These are phyloP conservation scores for Drosophila kikkawai DNA, from an alignment of 1,140 invertebrate species.

Conservation along the genomic window DNA sequence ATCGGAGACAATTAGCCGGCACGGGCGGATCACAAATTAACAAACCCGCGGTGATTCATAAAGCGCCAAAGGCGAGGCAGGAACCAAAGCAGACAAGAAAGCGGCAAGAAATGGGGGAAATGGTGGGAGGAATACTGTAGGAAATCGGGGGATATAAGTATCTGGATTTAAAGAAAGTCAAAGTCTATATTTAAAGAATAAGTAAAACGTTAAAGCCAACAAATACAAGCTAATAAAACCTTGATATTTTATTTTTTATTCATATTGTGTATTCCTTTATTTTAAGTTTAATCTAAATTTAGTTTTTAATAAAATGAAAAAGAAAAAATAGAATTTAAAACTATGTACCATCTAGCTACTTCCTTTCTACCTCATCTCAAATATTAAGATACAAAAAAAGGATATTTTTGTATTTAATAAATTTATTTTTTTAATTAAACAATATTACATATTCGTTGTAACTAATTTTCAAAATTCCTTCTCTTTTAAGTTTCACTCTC, in stretches of 20 bases:
- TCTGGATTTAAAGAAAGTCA: too few relatives aligned
- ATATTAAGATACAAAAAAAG: too few relatives aligned
- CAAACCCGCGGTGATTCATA: slow-evolving; percentile 28
- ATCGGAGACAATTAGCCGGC: slow-evolving; percentile 49
- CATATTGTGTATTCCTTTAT: background rate
- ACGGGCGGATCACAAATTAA: slow-evolving; percentile 43
- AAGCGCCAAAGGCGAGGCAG: background rate
- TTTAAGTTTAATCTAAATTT: background rate
- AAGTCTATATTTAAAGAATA: too few relatives aligned
- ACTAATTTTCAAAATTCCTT: background rate
- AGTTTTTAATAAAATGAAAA: background rate
- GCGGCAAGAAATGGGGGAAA: background rate
- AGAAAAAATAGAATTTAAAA: too few relatives aligned
- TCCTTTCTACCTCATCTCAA: too few relatives aligned
- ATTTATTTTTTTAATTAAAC: too few relatives aligned
- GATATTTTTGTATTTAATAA: too few relatives aligned
- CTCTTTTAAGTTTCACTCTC: rapidly evolving
- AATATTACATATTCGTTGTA: background rate
- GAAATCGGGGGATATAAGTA: background rate
- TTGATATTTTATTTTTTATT: background rate
- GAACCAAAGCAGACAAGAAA: slow-evolving; percentile 7
- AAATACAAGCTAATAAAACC: too few relatives aligned
- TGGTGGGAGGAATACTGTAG: too few relatives aligned
- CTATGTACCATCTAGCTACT: too few relatives aligned
- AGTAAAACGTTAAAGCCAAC: too few relatives aligned